These are phyloP conservation scores for Acrobasis repandana DNA, from an alignment of 2,888 invertebrate genomes.

Conservation along the genomic window DNA sequence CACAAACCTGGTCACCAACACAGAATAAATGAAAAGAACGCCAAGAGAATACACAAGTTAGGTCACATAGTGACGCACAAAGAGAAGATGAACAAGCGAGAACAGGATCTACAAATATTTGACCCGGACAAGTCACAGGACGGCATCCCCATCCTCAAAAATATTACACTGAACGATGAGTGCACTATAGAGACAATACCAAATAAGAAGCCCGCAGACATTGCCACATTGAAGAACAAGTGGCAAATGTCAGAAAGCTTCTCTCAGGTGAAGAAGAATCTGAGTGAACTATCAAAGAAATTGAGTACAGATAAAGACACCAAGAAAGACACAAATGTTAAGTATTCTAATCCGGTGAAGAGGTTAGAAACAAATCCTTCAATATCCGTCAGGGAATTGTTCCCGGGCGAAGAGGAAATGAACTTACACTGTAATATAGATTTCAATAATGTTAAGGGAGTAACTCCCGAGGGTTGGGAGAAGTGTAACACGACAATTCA, in stretches of 20 bases:
- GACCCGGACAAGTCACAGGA: constrained; percentile 58
- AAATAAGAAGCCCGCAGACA: constrained; percentile 72
- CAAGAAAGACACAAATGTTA: constrained; percentile 65
- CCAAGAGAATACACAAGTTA: constrained; percentile 71
- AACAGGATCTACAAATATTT: constrained; percentile 47
- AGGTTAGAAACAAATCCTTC: constrained; percentile 90
- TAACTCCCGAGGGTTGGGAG: constrained; percentile 93
- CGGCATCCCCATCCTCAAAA: constrained; percentile 54
- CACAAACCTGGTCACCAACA: constrained; percentile 68
- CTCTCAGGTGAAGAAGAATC: constrained; percentile 75
- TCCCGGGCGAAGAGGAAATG: constrained; percentile 93
- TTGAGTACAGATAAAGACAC: constrained; percentile 62
- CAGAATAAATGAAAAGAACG: constrained; percentile 68
- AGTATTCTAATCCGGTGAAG: constrained; percentile 84
- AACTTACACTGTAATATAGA: constrained; percentile 89
- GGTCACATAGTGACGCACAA: constrained; percentile 67
- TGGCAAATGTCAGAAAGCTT: constrained; percentile 80
- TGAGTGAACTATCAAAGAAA: constrained; percentile 75
- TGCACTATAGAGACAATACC: constrained; percentile 83
- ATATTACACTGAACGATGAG: constrained; percentile 82
- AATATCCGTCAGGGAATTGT: constrained; percentile 91
- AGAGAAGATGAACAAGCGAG: constrained; percentile 49
- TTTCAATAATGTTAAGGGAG: constrained; percentile 86
- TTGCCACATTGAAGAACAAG: constrained; percentile 77
- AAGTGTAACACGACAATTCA: constrained; percentile 90